These are phyloP conservation scores for Aldabrachelys gigantea DNA, from an alignment of 2,113 vertebrate genomes.

Conservation along the genomic window DNA sequence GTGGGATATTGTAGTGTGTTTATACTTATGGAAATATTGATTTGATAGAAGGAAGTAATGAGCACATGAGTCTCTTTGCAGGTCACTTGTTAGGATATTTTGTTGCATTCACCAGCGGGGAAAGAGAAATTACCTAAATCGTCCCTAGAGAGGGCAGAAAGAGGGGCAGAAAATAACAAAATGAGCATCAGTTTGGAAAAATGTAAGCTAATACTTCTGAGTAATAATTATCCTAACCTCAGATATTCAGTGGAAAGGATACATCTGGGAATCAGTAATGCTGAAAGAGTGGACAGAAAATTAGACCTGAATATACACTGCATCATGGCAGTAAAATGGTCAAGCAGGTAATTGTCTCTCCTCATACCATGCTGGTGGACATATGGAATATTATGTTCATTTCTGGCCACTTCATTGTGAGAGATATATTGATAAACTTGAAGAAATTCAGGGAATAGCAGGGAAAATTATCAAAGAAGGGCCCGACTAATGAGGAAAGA, in stretches of 20 bases:
- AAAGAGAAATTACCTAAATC: constrained; percentile 2
- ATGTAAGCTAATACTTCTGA: not conserved
- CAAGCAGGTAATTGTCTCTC: not conserved
- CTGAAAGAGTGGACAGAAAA: not conserved
- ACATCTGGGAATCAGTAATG: not conserved
- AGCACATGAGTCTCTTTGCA: constrained; percentile 3
- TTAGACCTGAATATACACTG: not conserved
- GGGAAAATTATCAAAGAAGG: not conserved
- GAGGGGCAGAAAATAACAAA: not conserved
- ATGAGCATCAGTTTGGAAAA: not conserved
- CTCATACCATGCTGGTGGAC: not conserved
- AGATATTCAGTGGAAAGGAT: constrained; percentile 1
- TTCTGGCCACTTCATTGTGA: not conserved
- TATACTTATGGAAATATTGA: not conserved
- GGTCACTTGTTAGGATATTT: constrained; percentile 14
- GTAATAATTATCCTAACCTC: not conserved
- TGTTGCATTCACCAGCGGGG: not conserved
- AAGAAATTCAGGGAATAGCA: not conserved
- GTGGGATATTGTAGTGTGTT: not conserved
- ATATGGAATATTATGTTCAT: not conserved
- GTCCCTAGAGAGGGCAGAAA: not conserved
- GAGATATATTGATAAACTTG: not conserved
- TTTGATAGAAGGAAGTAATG: constrained; percentile 4
- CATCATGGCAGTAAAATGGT: not conserved
- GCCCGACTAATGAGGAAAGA: not conserved